phyloP scores from a whole-genome alignment of 2,113 vertebrate species.

The Lycocorax pyrrhopterus region DNA sequence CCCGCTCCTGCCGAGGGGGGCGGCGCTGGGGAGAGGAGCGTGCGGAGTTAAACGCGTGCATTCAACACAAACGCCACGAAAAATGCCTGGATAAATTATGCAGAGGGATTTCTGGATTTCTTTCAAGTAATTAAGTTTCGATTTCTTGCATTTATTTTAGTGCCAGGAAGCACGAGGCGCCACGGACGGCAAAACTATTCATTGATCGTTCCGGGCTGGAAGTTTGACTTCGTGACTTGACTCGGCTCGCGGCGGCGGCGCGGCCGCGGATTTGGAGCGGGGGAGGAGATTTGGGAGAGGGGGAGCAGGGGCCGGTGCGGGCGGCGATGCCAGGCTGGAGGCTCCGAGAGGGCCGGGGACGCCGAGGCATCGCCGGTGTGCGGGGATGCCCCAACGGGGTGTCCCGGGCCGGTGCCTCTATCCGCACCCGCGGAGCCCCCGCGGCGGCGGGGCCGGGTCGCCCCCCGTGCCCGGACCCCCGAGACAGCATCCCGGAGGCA shows the following conservation, averaged over 20 bases:
- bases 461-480: background rate
- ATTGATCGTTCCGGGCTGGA: slow-evolving; percentile 68
- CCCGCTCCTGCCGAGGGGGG: background rate
- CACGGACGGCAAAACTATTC: slow-evolving; percentile 63
- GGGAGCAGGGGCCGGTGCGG: background rate
- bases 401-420: background rate
- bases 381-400: background rate
- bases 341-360: too few species aligned
- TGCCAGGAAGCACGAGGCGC: slow-evolving; percentile 71
- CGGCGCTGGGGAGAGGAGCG: background rate
- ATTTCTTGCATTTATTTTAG: slow-evolving; percentile 77
- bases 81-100: slow-evolving; percentile 71
- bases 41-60: slow-evolving; percentile 3
- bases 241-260: slow-evolving; percentile 44
- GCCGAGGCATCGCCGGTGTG: background rate
- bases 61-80: slow-evolving; percentile 44
- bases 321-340: background rate
- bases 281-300: background rate
- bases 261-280: background rate
- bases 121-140: slow-evolving; percentile 83
- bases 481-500: background rate
- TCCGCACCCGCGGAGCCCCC: background rate
- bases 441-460: background rate
- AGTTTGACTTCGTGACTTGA: slow-evolving; percentile 72
- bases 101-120: slow-evolving; percentile 79